Evolutionary conservation across 2,888 invertebrate genomes (phyloP).

Genomic region (Bursaphelenchus okinawaensis): DNA sequence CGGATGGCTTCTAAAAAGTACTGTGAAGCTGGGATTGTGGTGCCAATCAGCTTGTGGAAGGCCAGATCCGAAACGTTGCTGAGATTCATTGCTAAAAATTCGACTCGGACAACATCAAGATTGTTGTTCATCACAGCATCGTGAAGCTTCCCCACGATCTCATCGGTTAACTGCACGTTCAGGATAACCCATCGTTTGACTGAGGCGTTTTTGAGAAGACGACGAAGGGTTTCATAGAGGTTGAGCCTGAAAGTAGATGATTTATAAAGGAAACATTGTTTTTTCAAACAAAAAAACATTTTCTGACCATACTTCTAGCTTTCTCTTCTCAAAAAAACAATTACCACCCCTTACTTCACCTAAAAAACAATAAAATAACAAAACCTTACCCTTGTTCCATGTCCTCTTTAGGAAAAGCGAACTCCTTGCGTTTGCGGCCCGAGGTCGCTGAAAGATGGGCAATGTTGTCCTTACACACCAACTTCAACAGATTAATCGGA

Average conservation of each 20-base stretch:
- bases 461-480: slow-evolving; percentile 20
- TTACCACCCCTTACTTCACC: too few species aligned
- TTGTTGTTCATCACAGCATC: neutral
- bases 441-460: slow-evolving; percentile 16
- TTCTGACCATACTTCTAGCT: too few species aligned
- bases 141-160: slow-evolving; percentile 13
- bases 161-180: slow-evolving; percentile 17
- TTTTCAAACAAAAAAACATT: neutral
- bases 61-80: slow-evolving; percentile 14
- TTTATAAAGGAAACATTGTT: neutral
- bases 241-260: neutral
- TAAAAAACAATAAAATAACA: neutral
- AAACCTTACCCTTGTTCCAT: neutral
- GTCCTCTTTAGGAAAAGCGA: neutral
- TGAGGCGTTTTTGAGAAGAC: slow-evolving; percentile 14
- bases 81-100: slow-evolving; percentile 18
- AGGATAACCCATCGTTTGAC: slow-evolving; percentile 19
- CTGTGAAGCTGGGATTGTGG: slow-evolving; percentile 13
- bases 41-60: slow-evolving; percentile 21
- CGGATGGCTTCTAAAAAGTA: slow-evolving; percentile 25
- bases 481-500: slow-evolving; percentile 12
- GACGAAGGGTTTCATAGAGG: neutral
- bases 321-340: too few species aligned
- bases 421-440: slow-evolving; percentile 18
- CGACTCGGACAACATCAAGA: slow-evolving; percentile 15